Evolutionary conservation across 2,888 invertebrate species (phyloP).

Genomic region (Drosophila aldrichi): DNA sequence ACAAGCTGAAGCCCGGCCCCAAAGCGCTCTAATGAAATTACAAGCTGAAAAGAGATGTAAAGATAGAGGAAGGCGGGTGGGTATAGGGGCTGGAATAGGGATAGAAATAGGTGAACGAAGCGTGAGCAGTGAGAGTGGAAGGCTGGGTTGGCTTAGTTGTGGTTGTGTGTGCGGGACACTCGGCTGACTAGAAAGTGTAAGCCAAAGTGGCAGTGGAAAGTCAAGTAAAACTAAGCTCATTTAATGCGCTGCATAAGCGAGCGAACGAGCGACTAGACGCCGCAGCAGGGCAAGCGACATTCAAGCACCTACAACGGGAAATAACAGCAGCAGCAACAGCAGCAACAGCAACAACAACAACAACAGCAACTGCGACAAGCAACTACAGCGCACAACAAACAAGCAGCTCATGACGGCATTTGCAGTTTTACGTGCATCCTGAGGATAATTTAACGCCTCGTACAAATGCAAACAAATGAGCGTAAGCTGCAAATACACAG

Average conservation of each 20-base stretch:
- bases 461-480: conserved; percentile 79
- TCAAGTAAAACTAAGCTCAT: conserved; percentile 80
- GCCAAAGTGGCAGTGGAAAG: conserved; percentile 78
- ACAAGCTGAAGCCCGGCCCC: conserved; percentile 52
- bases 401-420: conserved; percentile 64
- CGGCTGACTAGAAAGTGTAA: conserved; percentile 52
- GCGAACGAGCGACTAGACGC: conserved; percentile 1
- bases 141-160: neutral
- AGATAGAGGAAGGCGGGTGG: neutral
- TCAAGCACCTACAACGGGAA: conserved; percentile 45
- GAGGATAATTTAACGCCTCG: conserved; percentile 78
- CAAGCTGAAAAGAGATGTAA: conserved; percentile 33
- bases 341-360: conserved; percentile 16
- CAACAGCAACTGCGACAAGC: conserved; percentile 19
- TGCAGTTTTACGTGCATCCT: conserved; percentile 78
- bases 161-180: conserved; percentile 25
- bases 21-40: conserved; percentile 73
- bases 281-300: conserved; percentile 22
- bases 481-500: conserved; percentile 23
- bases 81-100: too few species aligned
- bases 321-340: conserved; percentile 40
- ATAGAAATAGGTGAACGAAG: neutral
- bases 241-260: conserved; percentile 77
- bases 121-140: too few species aligned
- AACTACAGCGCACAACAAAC: conserved; percentile 50